Evolutionary conservation across 2,888 invertebrate species (phyloP).

Genomic region (Apamea epomidion): DNA sequence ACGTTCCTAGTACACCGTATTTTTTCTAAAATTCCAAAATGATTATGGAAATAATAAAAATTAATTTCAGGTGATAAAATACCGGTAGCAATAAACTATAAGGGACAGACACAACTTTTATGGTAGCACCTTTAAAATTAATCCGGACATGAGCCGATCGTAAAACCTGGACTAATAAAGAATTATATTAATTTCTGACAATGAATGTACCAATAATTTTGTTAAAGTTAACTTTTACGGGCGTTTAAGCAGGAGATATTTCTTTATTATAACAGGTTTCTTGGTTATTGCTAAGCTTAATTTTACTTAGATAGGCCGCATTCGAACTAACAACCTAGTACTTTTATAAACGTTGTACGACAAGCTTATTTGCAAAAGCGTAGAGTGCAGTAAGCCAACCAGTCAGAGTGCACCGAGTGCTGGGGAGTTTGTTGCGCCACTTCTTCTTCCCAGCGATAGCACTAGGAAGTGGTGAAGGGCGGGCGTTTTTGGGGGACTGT

Average conservation of each 20-base stretch:
- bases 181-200: constrained; percentile 51
- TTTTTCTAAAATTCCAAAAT: constrained; percentile 10
- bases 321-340: not conserved
- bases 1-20: not conserved
- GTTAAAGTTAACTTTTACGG: constrained; percentile 32
- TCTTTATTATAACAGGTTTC: constrained; percentile 14
- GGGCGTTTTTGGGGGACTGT: too few species aligned
- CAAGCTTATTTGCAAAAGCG: not conserved
- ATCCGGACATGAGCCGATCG: constrained; percentile 53
- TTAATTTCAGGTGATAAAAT: constrained; percentile 40
- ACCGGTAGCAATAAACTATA: constrained; percentile 55
- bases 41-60: constrained; percentile 34
- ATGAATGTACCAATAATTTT: constrained; percentile 30
- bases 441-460: too few species aligned
- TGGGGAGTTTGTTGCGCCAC: too few species aligned
- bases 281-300: not conserved
- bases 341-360: too few species aligned
- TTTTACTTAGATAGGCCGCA: not conserved
- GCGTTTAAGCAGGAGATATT: constrained; percentile 22
- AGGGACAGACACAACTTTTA: constrained; percentile 46
- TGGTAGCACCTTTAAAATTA: constrained; percentile 42
- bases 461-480: too few species aligned
- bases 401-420: not conserved
- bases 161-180: constrained; percentile 49
- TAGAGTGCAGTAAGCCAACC: not conserved